phyloP scores from a whole-genome alignment of 2,888 invertebrate genomes.

The Tenthredo amoena region DNA sequence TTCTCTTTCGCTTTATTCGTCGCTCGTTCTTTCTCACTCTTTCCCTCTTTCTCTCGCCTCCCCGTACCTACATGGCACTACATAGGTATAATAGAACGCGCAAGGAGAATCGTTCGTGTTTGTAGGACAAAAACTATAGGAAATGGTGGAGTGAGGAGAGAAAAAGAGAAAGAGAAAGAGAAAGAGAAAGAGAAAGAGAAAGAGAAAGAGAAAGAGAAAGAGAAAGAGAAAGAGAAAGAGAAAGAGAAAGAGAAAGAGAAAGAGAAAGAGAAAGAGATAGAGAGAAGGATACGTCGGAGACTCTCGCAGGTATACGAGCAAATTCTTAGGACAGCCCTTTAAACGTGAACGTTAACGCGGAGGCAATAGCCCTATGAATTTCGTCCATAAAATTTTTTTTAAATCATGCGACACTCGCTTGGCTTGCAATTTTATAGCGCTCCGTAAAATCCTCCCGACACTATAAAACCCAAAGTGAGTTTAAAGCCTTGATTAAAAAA shows the following conservation, averaged over 20 bases:
- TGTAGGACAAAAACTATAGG: constrained; percentile 66
- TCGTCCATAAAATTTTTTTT: background rate
- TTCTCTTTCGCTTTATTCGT: constrained; percentile 18
- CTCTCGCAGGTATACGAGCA: constrained; percentile 49
- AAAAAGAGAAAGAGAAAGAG: background rate
- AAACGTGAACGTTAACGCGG: constrained; percentile 10
- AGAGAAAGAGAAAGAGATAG: constrained; percentile 29
- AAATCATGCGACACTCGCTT: background rate
- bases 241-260: constrained; percentile 30
- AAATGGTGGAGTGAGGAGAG: background rate
- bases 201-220: constrained; percentile 26
- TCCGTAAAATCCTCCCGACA: background rate
- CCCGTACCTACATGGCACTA: background rate
- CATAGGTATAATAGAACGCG: constrained; percentile 16
- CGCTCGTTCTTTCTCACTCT: constrained; percentile 57
- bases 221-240: constrained; percentile 16
- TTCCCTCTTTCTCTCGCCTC: constrained; percentile 25
- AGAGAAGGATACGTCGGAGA: constrained; percentile 47
- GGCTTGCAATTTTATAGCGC: background rate
- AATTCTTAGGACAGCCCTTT: constrained; percentile 51
- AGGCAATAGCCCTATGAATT: constrained; percentile 21
- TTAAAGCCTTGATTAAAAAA: background rate
- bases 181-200: background rate
- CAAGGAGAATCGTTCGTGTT: constrained; percentile 54
- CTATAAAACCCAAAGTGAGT: constrained; percentile 2